phyloP scores from a whole-genome alignment of 2,797 vertebrate genomes.

The Aselliscus stoliczkanus region DNA sequence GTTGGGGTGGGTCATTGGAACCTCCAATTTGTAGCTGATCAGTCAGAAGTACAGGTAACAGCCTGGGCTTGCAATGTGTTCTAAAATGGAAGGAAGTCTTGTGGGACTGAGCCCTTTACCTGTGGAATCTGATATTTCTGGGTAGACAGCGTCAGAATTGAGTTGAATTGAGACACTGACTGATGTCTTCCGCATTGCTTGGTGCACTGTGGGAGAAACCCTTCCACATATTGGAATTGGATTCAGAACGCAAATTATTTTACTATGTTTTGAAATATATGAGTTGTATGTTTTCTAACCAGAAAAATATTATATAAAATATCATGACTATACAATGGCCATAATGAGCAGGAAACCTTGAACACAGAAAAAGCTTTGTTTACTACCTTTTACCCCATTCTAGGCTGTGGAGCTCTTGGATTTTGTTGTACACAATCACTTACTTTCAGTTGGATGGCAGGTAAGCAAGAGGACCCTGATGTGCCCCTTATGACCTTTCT shows the following conservation, averaged over 20 bases:
- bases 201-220: not conserved
- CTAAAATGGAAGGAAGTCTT: not conserved
- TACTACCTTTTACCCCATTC: not conserved
- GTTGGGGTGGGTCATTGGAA: not conserved
- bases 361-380: not conserved
- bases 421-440: not conserved
- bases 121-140: not conserved
- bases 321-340: not conserved
- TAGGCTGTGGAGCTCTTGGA: not conserved
- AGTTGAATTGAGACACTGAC: not conserved
- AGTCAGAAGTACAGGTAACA: not conserved
- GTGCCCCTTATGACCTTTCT: not conserved
- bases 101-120: not conserved
- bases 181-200: not conserved
- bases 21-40: not conserved
- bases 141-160: not conserved
- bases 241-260: not conserved
- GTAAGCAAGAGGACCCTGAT: not conserved
- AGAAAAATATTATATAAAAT: not conserved
- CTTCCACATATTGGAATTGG: not conserved
- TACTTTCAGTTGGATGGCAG: accelerated
- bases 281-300: not conserved
- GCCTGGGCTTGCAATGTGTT: not conserved
- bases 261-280: not conserved
- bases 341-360: not conserved